Evolutionary conservation across 2,888 invertebrate species (phyloP).

Genomic region (Rhamphomyia laevipes): DNA sequence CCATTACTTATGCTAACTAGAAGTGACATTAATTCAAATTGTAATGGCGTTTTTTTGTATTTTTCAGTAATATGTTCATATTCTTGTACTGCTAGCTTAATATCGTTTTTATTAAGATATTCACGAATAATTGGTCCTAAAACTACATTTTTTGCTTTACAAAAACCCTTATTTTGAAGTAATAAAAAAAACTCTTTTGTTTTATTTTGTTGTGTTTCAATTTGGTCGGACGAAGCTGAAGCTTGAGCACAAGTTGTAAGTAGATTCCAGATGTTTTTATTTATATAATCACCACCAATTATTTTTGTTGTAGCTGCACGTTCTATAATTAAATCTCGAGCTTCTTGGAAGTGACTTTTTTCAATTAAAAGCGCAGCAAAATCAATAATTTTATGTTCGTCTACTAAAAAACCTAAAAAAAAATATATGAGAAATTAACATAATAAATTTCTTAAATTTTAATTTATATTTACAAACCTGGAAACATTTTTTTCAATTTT

Average conservation of each 20-base stretch:
- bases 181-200: constrained; percentile 42
- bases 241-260: constrained; percentile 41
- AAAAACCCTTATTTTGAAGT: constrained; percentile 42
- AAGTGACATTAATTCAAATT: constrained; percentile 47
- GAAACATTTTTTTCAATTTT: constrained; percentile 41
- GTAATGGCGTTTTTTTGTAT: constrained; percentile 50
- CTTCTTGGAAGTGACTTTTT: constrained; percentile 26
- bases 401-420: constrained; percentile 42
- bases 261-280: constrained; percentile 50
- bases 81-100: constrained; percentile 41
- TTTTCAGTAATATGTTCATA: constrained; percentile 40
- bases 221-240: constrained; percentile 15
- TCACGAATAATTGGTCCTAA: constrained; percentile 52
- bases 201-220: constrained; percentile 33
- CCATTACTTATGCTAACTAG: constrained; percentile 31
- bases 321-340: constrained; percentile 38
- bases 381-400: constrained; percentile 54
- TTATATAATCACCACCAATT: constrained; percentile 39
- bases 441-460: too few species aligned
- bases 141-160: constrained; percentile 43
- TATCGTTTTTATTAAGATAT: constrained; percentile 43
- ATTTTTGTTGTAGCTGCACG: constrained; percentile 40
- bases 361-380: constrained; percentile 48
- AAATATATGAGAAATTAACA: too few species aligned
- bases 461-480: constrained; percentile 25